Evolutionary conservation across 92 coral and sea anemone genomes (phyloP), one percentile per base, ranked within the genome.

Genomic region (Epizoanthus stellaris): DNA sequence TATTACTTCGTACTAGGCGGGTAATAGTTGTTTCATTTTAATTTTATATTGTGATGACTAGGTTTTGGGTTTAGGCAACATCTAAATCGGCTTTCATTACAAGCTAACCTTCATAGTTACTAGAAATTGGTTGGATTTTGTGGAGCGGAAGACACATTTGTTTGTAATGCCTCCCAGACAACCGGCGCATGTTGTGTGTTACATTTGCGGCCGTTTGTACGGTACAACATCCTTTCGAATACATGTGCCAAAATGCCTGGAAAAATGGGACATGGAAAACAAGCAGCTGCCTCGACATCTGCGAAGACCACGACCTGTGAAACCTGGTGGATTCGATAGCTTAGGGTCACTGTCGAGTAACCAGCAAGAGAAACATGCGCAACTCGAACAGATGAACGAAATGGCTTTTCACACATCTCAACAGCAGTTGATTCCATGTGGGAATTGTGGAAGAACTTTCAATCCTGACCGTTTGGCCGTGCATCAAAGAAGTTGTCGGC

Each of bases 241-340:
- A 40, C 99, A 97, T 63, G 93, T 91, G 21, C 99, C 98, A 4
- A 95, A 97, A 85, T 97, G 99, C 80, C 91, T 97, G 73, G 96
- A 97, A 82, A 97, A 97, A 87, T 97, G 99, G 99, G 87, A 91
- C 82, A 86, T 91, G 57, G 99, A 97, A 85, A 97, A 97, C 87
- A 88, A 89, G 16, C 95, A 94, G 80, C 85, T 97, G 1, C 99
- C 98, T 42, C 90, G 93, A 52, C 89, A 89, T 76, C 73, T 93
- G 72, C 90, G 98, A 56, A 80, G 99, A 70, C 91, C 89, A 53
- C 91, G 95, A 19, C 99, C 99, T 0, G 90, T 90, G 4, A 73
- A 77, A 45, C 99, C 99, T 4, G 92, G 90, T 39, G 99, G 98
- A 8, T 90, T 95, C 86, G 97, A 95, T 1, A 63, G 21, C 11